Conservation (phyloP, 2,797 vertebrate genomes). For the Acanthurus lineatus region DNA sequence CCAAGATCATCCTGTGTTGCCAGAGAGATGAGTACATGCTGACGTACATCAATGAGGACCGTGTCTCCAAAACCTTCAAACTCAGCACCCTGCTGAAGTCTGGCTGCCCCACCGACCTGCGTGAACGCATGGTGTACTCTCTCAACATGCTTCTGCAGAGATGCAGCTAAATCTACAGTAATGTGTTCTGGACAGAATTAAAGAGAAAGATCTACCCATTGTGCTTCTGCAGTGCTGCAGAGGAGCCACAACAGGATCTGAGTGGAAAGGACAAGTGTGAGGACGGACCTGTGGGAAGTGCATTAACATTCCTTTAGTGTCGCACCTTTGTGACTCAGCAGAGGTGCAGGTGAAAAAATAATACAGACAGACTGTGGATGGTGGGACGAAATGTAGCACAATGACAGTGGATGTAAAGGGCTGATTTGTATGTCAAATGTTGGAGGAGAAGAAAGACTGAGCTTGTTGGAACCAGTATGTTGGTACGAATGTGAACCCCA, state of each 20-base stretch:
- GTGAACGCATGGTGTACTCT: constrained; percentile 95
- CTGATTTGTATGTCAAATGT: constrained; percentile 77
- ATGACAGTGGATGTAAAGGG: constrained; percentile 65
- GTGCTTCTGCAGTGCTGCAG: constrained; percentile 49
- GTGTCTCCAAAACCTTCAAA: constrained; percentile 92
- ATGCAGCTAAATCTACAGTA: constrained; percentile 87
- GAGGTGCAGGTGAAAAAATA: constrained; percentile 39
- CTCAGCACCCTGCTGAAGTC: constrained; percentile 91
- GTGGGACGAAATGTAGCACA: constrained; percentile 73
- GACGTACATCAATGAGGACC: constrained; percentile 98
- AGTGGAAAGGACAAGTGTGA: constrained; percentile 19
- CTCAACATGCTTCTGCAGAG: constrained; percentile 97
- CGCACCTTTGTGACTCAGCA: constrained; percentile 59
- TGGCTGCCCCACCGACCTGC: constrained; percentile 92
- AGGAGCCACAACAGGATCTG: constrained; percentile 39
- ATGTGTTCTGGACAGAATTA: constrained; percentile 15
- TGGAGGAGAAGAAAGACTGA: constrained; percentile 41
- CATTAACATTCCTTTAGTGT: constrained; percentile 55
- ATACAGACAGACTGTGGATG: constrained; percentile 35
- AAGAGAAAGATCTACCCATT: constrained; percentile 5
- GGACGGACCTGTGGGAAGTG: constrained; percentile 50
- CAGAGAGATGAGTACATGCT: constrained; percentile 94
- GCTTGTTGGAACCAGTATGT: constrained; percentile 61
- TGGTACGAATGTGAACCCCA: constrained; percentile 67
- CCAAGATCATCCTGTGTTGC: constrained; percentile 96